These are phyloP conservation scores for Melanchra persicariae DNA, from an alignment of 2,888 invertebrate genomes.

Conservation along the genomic window DNA sequence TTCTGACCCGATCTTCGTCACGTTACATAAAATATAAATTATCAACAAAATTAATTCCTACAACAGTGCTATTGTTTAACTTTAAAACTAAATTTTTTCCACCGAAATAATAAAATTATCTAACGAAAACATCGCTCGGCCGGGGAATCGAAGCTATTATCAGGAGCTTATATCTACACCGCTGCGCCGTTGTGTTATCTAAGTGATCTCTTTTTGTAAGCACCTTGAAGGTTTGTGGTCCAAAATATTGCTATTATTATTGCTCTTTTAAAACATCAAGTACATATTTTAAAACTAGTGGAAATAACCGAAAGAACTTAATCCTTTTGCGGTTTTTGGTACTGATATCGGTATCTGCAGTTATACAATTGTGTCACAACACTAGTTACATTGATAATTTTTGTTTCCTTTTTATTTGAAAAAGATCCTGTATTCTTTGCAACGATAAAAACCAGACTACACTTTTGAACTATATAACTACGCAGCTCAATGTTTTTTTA, in stretches of 20 bases:
- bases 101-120: slow-evolving; percentile 83
- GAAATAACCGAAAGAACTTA: neutral
- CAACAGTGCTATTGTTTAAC: slow-evolving; percentile 76
- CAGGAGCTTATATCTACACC: slow-evolving; percentile 78
- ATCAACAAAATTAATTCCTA: slow-evolving; percentile 45
- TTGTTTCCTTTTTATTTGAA: neutral
- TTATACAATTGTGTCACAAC: neutral
- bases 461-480: too few species aligned
- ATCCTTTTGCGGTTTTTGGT: neutral
- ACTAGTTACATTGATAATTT: slow-evolving; percentile 15
- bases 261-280: slow-evolving; percentile 27
- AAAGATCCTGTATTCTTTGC: neutral
- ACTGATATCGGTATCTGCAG: slow-evolving; percentile 3
- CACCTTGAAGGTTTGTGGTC: slow-evolving; percentile 63
- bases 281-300: slow-evolving; percentile 13
- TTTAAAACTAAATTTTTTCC: slow-evolving; percentile 73
- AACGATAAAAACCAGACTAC: too few species aligned
- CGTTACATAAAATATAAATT: slow-evolving; percentile 19
- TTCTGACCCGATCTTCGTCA: slow-evolving; percentile 17
- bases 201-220: slow-evolving; percentile 74
- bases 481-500: too few species aligned
- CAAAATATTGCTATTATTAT: slow-evolving; percentile 64
- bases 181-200: slow-evolving; percentile 72
- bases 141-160: slow-evolving; percentile 87
- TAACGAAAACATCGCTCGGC: slow-evolving; percentile 78